Base-by-base conservation (phyloP, 2,797 vertebrate genomes). In the Poeciliopsis infans region DNA sequence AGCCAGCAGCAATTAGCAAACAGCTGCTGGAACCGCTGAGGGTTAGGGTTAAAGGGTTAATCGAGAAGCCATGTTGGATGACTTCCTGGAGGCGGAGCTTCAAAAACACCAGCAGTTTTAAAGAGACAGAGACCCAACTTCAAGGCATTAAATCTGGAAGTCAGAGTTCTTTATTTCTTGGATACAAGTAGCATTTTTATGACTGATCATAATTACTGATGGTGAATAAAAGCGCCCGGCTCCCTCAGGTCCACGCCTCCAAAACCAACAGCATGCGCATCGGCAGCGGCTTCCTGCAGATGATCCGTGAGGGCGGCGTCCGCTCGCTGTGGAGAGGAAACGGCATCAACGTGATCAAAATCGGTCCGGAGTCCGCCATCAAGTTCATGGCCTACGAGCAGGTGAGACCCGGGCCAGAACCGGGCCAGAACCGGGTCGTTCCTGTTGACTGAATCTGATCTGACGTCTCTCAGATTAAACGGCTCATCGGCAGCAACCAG, bases 371-470 rank as follows among this genome's bases (percentile, higher is more conserved):
- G 84, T 97, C 98, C 0, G 98, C 98, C 18, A 98, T 99, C 83
- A 99, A 99, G 79, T 99, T 99, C 94, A 98, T 99, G 97, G 98
- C 98, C 2, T 99, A 99, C 0, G 98, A 99, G 75, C 98, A 99
- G 96, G 98, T 98, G 4, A 3, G 72, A 55, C 5, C 72, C 69
- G 20, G 41, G 66, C 2, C 53, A 3, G 39, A 28, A 23, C 23
- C 70, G 16, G 16, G 45, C 20, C 61, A 16, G 31, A 64, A 33
- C 45, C 28, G 6, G 25, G 25, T 57, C 7, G 51, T 79, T 69
- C 16, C 45, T 25, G n/a, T 13, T 57, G 59, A 80, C 79, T 53
- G 4, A 61, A 1, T 20, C 20, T 4, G 12, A 55, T 6, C 10
- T 75, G 1, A 7, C 74, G 1, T 76, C 25, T 39, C 36, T 7